A percentile compares a stretch with the other conserved stretches of the same genome.
Conservation (phyloP, 2,797 vertebrate genomes). For the Fringilla coelebs region DNA sequence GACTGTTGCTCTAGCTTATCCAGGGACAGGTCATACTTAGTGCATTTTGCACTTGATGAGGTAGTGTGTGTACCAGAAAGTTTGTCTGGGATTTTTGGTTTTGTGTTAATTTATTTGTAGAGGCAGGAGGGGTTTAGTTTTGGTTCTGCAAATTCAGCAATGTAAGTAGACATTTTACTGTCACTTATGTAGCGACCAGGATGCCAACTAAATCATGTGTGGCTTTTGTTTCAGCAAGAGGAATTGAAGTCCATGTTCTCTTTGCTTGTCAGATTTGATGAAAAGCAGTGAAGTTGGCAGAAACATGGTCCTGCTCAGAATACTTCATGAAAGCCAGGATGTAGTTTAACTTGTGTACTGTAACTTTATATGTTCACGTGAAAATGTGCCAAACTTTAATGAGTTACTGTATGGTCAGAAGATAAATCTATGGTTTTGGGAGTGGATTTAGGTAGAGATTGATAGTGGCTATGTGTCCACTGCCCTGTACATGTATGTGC, state of each 20-base stretch:
- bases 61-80: neutral
- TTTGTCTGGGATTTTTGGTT: neutral
- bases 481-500: fast-evolving
- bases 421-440: neutral
- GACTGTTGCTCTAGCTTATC: neutral
- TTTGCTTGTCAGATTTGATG: constrained; percentile 24
- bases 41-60: neutral
- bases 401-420: constrained; percentile 1
- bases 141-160: neutral
- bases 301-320: neutral
- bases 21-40: neutral
- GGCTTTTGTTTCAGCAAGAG: neutral
- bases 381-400: constrained; percentile 15
- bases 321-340: neutral
- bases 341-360: constrained; percentile 30
- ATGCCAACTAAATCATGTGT: neutral
- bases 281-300: constrained; percentile 47
- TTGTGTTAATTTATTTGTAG: neutral
- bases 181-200: neutral
- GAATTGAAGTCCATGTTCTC: neutral
- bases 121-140: neutral
- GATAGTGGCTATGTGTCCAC: neutral
- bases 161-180: neutral
- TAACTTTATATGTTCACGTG: neutral
- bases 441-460: neutral